These are phyloP conservation scores for Nymphalis polychloros DNA, from an alignment of 2,888 invertebrate species.

Conservation along the genomic window DNA sequence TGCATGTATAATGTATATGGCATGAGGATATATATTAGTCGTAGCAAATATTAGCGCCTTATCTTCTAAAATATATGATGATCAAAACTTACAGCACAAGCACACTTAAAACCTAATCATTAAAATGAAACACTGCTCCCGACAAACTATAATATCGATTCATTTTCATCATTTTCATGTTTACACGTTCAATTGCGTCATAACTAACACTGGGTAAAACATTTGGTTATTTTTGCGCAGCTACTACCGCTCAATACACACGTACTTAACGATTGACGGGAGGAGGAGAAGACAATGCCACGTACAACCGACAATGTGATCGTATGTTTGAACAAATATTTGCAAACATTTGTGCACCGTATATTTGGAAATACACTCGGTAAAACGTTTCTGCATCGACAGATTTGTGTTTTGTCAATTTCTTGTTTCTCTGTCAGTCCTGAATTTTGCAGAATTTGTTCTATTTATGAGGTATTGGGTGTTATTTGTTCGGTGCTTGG, in stretches of 20 bases:
- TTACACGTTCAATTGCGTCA: background rate
- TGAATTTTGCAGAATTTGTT: slow-evolving; percentile 21
- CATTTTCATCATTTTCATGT: background rate
- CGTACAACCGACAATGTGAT: slow-evolving; percentile 66
- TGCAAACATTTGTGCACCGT: slow-evolving; percentile 65
- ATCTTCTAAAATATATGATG: background rate
- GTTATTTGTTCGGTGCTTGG: slow-evolving; percentile 33
- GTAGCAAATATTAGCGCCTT: slow-evolving; percentile 14
- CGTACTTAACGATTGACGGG: slow-evolving; percentile 77
- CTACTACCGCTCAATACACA: slow-evolving; percentile 78
- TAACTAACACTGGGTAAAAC: slow-evolving; percentile 30
- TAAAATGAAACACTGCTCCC: background rate
- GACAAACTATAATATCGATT: background rate
- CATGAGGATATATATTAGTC: slow-evolving; percentile 27
- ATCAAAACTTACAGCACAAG: slow-evolving; percentile 1
- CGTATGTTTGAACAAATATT: slow-evolving; percentile 63
- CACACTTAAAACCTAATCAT: background rate
- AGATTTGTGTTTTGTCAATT: slow-evolving; percentile 33
- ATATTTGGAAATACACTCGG: slow-evolving; percentile 48
- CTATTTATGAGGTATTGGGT: slow-evolving; percentile 28
- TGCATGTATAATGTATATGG: slow-evolving; percentile 41
- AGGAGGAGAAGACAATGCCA: slow-evolving; percentile 67
- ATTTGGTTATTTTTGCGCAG: slow-evolving; percentile 69
- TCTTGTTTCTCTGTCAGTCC: slow-evolving; percentile 31
- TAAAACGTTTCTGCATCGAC: slow-evolving; percentile 28